These are phyloP conservation scores for Scaeva pyrastri DNA, from an alignment of 2,888 invertebrate species.

Conservation along the genomic window DNA sequence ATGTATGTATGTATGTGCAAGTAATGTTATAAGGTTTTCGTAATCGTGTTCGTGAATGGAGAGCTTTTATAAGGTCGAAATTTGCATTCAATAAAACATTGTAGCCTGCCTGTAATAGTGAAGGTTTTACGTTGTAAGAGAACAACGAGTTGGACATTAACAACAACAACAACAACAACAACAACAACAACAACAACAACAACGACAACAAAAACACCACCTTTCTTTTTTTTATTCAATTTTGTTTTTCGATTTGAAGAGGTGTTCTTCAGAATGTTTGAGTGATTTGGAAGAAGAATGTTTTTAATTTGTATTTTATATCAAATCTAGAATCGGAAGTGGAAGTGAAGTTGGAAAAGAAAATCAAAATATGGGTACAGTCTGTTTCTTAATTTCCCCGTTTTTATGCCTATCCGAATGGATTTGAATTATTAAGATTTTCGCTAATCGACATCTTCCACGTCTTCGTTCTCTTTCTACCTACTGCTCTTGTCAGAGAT, in stretches of 20 bases:
- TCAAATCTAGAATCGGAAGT: background rate
- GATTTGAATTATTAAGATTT: no score
- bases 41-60: constrained; percentile 28
- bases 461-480: no score
- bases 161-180: background rate
- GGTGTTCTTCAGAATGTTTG: constrained; percentile 3
- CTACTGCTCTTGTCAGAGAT: no score
- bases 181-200: background rate
- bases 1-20: no score
- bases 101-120: background rate
- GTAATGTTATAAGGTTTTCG: background rate
- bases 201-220: constrained; percentile 24
- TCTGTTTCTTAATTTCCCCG: no score
- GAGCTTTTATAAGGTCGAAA: constrained; percentile 60
- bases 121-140: constrained; percentile 11
- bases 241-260: background rate
- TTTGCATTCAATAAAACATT: constrained; percentile 57
- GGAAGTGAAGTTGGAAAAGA: constrained; percentile 3
- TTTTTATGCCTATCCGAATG: no score
- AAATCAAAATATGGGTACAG: no score
- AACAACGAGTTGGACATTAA: constrained; percentile 14
- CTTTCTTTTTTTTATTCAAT: constrained; percentile 43
- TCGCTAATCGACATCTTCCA: no score
- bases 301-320: background rate
- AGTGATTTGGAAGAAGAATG: constrained; percentile 6